Evolutionary conservation across 2,113 vertebrate species (phyloP).

Genomic region (Rhinolophus ferrumequinum): DNA sequence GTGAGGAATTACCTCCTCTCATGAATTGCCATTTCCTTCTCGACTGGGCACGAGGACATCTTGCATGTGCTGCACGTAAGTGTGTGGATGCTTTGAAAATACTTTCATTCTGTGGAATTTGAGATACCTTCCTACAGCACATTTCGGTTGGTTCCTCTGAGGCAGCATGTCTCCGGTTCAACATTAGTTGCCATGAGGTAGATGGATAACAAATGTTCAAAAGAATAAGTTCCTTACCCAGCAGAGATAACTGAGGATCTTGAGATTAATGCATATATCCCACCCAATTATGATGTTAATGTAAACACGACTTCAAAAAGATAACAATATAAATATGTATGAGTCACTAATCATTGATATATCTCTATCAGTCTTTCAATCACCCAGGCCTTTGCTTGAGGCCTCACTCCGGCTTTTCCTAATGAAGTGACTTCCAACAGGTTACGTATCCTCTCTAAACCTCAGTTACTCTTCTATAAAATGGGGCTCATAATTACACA

Average conservation of each 20-base stretch:
- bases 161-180: neutral
- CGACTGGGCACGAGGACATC: neutral
- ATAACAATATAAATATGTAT: constrained; percentile 75
- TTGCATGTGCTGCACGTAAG: neutral
- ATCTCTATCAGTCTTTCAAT: constrained; percentile 41
- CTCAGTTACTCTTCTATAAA: neutral
- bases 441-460: neutral
- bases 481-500: neutral
- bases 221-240: constrained; percentile 38
- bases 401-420: neutral
- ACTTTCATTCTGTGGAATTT: neutral
- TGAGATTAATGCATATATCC: constrained; percentile 57
- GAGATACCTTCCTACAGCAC: neutral
- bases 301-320: constrained; percentile 66
- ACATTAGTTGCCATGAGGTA: neutral
- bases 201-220: neutral
- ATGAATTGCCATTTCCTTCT: constrained; percentile 15
- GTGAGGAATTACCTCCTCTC: neutral
- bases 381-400: neutral
- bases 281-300: constrained; percentile 68
- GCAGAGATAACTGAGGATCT: constrained; percentile 24
- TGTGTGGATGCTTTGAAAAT: neutral
- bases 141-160: neutral
- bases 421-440: neutral
- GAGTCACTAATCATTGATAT: constrained; percentile 56